phyloP scores from a whole-genome alignment of 2,888 invertebrate species.

The Patella caerulea region DNA sequence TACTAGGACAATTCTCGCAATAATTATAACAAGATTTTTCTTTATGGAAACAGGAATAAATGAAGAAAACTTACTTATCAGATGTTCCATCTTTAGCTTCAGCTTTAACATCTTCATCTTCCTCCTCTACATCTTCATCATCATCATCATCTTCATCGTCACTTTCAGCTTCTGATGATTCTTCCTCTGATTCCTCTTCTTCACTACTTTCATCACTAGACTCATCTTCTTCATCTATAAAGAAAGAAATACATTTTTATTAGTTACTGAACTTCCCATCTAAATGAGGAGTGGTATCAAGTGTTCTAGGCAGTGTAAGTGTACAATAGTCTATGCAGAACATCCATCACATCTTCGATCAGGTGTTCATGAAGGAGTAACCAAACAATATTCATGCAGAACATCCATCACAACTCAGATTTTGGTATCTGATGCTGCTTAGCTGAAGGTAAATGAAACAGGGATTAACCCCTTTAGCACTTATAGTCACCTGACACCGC shows the following conservation, averaged over 20 bases:
- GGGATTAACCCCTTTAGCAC: too few species aligned
- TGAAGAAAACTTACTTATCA: slow-evolving; percentile 15
- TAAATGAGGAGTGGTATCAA: not conserved
- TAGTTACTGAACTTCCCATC: slow-evolving; percentile 20
- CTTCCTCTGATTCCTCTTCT: slow-evolving; percentile 34
- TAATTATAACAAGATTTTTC: not conserved
- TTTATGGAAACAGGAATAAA: too few species aligned
- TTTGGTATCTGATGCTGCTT: too few species aligned
- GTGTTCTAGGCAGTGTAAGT: too few species aligned
- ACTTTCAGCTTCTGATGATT: slow-evolving; percentile 29
- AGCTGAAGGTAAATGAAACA: too few species aligned
- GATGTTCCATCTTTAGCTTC: slow-evolving; percentile 20
- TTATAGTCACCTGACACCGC: too few species aligned
- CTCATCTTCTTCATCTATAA: slow-evolving; percentile 24
- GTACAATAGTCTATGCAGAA: not conserved
- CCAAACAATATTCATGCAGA: too few species aligned
- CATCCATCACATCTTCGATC: not conserved
- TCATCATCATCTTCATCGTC: slow-evolving; percentile 42
- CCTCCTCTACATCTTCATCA: slow-evolving; percentile 39
- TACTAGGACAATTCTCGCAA: not conserved
- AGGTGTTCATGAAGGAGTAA: too few species aligned
- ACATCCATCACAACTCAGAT: too few species aligned
- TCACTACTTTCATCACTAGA: slow-evolving; percentile 39
- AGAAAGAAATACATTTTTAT: not conserved
- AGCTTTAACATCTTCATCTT: slow-evolving; percentile 36